These are phyloP conservation scores for Halocynthia aurantium DNA, from an alignment of 23 tunicate species.

Conservation along the genomic window DNA sequence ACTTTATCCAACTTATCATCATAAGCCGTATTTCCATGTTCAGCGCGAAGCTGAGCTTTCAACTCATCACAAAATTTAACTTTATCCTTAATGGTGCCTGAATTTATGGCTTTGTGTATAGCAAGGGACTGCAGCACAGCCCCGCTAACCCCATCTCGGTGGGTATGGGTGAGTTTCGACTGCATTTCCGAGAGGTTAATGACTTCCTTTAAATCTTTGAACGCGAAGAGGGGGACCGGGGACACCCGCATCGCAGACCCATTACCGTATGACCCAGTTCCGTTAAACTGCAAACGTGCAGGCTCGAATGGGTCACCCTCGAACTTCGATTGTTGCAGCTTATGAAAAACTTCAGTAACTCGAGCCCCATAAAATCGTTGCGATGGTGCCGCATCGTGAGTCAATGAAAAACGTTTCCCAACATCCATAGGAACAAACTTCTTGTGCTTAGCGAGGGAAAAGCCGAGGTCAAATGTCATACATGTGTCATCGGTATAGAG, in stretches of 20 bases:
- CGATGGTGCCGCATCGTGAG: constrained; percentile 12
- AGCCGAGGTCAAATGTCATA: constrained; percentile 54
- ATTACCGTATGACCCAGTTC: constrained; percentile 74
- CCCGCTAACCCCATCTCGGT: constrained; percentile 53
- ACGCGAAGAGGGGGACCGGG: constrained; percentile 47
- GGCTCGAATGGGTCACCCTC: constrained; percentile 29
- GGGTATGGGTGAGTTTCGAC: constrained; percentile 51
- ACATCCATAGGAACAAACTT: constrained; percentile 29
- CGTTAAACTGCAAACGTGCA: constrained; percentile 48
- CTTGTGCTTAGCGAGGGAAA: constrained; percentile 27
- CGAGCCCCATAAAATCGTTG: constrained; percentile 41
- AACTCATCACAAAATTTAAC: constrained; percentile 34
- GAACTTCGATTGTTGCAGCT: constrained; percentile 6
- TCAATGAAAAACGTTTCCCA: constrained; percentile 34
- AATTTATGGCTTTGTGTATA: constrained; percentile 36
- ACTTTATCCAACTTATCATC: neutral
- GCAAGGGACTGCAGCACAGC: constrained; percentile 57
- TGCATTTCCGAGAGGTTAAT: neutral
- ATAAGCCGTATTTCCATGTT: constrained; percentile 4
- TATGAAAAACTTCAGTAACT: constrained; percentile 34
- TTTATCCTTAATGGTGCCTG: constrained; percentile 1
- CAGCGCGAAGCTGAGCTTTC: constrained; percentile 13
- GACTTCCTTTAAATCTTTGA: neutral
- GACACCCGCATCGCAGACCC: constrained; percentile 77
- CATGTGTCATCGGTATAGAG: constrained; percentile 65